Evolutionary conservation across 1,140 invertebrate genomes (phyloP), one percentile per base, ranked within the genome.

Genomic region (Diabrotica undecimpunctata): DNA sequence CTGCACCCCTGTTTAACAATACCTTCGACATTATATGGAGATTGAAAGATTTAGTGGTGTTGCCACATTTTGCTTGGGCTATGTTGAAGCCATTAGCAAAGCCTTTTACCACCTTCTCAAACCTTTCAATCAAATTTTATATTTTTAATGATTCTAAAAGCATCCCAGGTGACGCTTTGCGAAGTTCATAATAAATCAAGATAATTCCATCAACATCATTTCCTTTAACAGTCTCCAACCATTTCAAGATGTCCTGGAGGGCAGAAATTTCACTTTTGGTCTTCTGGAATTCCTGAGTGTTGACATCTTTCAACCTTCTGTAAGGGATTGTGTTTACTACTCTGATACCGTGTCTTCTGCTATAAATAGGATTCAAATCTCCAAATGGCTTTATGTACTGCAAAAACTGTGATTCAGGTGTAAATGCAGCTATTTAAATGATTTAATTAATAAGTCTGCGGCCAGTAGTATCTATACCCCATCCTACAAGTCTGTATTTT

Each of bases 351-450:
- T 92, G 89, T 38, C 89, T 85, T 57, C 88, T 83, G 51, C 74
- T 70, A 58, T 73, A 78, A n/a, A 85, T 82, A 9, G 85, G 85
- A 76, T 87, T 89, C 51, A 93, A 79, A 78, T 93, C 88, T 61
- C 88, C 87, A 77, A 89, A 89, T 2, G 92, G 91, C 91, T 93
- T 93, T 55, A 93, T 90, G 74, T 93, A 93, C 75, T 93, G 91
- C 5, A 87, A 87, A 75, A 91, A 93, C 59, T 85, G 80, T 7
- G 83, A 82, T 52, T 80, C 81, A 6, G 86, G 84, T 2, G 87
- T 88, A 70, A 85, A 88, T 2, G 85, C 86, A 5, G 85, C 85
- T 68, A 88, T 83, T 74, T 87, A 87, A 70, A 85, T 87, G 77
- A 87, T 88, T 84, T 94, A 91, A 79, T 94, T 91, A 61, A 91